Evolutionary conservation across 2,888 invertebrate genomes (phyloP), one percentile per base, ranked within the genome.

Genomic region (Teleogryllus oceanicus): DNA sequence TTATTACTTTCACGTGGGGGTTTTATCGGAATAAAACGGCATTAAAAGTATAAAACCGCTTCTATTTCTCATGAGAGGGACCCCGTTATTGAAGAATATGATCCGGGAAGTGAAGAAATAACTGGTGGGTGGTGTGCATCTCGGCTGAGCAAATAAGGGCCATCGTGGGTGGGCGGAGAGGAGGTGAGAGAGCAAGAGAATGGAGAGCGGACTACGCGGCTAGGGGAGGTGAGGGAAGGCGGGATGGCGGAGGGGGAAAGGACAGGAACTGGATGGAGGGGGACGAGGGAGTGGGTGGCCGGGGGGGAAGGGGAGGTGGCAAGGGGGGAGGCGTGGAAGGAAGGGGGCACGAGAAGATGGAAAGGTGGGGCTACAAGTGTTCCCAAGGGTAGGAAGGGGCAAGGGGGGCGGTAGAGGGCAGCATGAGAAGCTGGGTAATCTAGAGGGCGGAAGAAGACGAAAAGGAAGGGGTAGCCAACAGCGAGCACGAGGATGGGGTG

Each of bases 11-110:
- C n/a, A 62, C 37, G 62, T 62, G 62, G 62, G 51, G 62, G n/a
- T 62, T 62, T 62, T 62, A 62, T 62, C 62, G n/a, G 62, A n/a
- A 62, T 62, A 62, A 62, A 62, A 62, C 62, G 62, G 62, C n/a
- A 62, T 62, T 62, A 18, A 18, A 12, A 62, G 62, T n/a, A 62
- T 62, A 18, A 62, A 62, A 62, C 8, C 37, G 37, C 37, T 62
- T 62, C n/a, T 62, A 13, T 62, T 18, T 62, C n/a, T n/a, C 62
- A n/a, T n/a, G n/a, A n/a, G n/a, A 62, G 62, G 62, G 62, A n/a
- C 13, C 16, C 62, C 16, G 13, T 62, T 62, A 62, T 62, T 62
- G 62, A 62, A 62, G 62, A 62, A 62, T 62, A 62, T n/a, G 62
- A 62, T n/a, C 62, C 62, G n/a, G 62, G 62, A 62, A 62, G 62